These are phyloP conservation scores for Lutraria rhynchaena DNA, from an alignment of 1,140 invertebrate species.

Conservation along the genomic window DNA sequence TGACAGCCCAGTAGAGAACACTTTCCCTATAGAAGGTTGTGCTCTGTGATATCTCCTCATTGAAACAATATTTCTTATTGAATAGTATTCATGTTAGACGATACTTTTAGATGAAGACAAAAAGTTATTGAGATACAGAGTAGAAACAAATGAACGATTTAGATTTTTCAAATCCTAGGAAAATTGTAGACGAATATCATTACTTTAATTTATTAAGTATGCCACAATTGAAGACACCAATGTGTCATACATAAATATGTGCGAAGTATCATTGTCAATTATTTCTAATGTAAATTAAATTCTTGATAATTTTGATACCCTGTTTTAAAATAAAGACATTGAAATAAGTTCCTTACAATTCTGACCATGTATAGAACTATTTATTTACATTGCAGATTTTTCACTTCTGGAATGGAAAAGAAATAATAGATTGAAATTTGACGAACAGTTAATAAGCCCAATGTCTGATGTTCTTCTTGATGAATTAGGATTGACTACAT, in stretches of 20 bases:
- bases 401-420: constrained; percentile 33
- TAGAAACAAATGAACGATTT: not conserved
- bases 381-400: constrained; percentile 44
- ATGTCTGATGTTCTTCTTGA: constrained; percentile 24
- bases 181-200: not conserved
- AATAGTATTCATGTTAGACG: not conserved
- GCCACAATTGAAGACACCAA: not conserved
- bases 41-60: not conserved
- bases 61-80: not conserved
- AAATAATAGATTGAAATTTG: not conserved
- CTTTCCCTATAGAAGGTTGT: constrained; percentile 24
- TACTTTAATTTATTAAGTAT: not conserved
- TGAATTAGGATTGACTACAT: constrained; percentile 7
- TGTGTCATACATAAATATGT: not conserved
- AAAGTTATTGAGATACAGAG: not conserved
- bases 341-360: too few species aligned
- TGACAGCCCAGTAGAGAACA: not conserved
- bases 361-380: too few species aligned
- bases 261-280: not conserved
- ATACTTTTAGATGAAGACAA: not conserved
- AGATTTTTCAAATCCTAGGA: not conserved
- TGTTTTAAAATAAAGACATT: too few species aligned
- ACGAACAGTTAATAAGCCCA: not conserved
- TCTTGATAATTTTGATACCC: too few species aligned
- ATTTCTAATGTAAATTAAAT: too few species aligned